phyloP scores from a whole-genome alignment of 2,113 vertebrate species.

The Tragelaphus imberbis region DNA sequence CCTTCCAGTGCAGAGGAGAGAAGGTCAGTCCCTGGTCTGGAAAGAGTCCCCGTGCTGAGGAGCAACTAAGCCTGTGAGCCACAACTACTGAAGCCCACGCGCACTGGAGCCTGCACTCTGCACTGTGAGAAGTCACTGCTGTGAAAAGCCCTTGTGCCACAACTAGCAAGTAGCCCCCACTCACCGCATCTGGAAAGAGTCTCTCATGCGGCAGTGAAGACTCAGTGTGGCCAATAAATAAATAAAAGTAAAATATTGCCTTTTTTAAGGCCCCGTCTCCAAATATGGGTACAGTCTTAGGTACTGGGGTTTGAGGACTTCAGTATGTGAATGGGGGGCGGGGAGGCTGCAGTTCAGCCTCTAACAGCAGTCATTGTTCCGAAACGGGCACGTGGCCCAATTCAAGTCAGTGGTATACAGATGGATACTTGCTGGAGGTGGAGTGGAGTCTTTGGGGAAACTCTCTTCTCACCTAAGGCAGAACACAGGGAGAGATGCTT shows the following conservation, averaged over 20 bases:
- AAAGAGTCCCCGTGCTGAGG: background rate
- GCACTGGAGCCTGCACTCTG: background rate
- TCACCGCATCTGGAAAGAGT: background rate
- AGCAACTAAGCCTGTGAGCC: background rate
- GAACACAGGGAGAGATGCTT: background rate
- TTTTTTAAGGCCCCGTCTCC: background rate
- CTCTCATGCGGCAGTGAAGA: background rate
- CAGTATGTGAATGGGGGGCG: fast-evolving
- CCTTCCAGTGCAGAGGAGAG: background rate
- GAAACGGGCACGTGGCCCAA: background rate
- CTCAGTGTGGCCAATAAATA: background rate
- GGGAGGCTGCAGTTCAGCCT: background rate
- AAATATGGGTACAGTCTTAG: background rate
- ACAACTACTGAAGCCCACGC: background rate
- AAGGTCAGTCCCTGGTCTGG: background rate
- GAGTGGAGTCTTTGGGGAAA: background rate
- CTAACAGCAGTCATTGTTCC: background rate
- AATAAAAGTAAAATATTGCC: background rate
- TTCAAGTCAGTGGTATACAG: background rate
- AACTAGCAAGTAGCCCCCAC: background rate
- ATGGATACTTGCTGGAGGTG: background rate
- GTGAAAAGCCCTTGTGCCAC: background rate
- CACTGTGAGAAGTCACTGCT: background rate
- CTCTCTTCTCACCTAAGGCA: background rate
- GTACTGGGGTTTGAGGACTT: background rate